Evolutionary conservation across 2,113 vertebrate species (phyloP), one percentile per base, ranked within the genome.

Genomic region (Dipodomys stephensi): DNA sequence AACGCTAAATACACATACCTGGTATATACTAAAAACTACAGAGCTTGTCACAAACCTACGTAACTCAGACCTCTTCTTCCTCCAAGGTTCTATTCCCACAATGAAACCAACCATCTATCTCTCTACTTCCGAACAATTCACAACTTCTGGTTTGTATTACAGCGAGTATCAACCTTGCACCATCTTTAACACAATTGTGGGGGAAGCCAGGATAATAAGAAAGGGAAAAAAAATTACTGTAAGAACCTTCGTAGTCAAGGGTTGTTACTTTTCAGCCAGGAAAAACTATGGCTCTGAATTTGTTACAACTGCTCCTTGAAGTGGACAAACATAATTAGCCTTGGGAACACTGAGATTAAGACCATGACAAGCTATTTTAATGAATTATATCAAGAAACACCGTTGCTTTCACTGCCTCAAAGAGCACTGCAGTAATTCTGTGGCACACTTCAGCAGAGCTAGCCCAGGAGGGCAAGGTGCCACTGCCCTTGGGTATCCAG

Each of bases 361-460:
- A 91, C 67, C 77, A 89, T 57, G 87, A 91, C 89, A 89, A 87
- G 69, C 84, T 84, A 79, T 79, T 95, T 94, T 93, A 97, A 95
- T 94, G 91, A 97, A 94, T 77, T 90, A 57, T 57, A 96, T 84
- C 84, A 90, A 93, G 89, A 94, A 94, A 91, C 83, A 86, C 0
- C 60, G 92, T 60, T 65, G 85, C 80, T 67, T 93, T 91, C 86
- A 74, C 77, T 44, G 57, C 74, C 46, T 83, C 76, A 85, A 65
- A 93, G 74, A 90, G 79, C 69, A 90, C 74, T 49, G 46, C 7
- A 8, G 65, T 57, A 85, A 83, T 83, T 93, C 69, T 86, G 83
- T 32, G 80, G 46, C 32, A 49, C n/a, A 44, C 39, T 20, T 91
- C 64, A 62, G 10, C 62, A 10, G 32, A 67, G 49, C 69, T 12